phyloP scores from a whole-genome alignment of 2,888 invertebrate species.

The Salpingus planirostris region DNA sequence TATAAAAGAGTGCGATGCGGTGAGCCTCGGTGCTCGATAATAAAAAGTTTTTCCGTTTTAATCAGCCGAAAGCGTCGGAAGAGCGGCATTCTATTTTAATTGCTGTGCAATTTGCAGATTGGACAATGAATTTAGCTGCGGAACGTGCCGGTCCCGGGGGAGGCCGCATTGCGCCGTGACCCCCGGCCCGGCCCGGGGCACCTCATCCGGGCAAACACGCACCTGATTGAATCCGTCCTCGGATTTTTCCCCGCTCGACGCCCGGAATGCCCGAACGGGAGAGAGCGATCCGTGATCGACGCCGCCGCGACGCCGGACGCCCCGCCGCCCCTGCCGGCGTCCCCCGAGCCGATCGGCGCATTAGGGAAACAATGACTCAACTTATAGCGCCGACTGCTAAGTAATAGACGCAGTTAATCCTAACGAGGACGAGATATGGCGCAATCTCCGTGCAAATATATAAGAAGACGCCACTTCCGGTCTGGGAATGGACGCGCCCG shows the following conservation, averaged over 20 bases:
- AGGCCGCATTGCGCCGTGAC: constrained; percentile 7
- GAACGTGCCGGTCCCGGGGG: constrained; percentile 28
- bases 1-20: too few species aligned
- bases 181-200: constrained; percentile 9
- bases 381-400: constrained; percentile 15
- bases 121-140: constrained; percentile 33
- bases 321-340: too few species aligned
- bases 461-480: constrained; percentile 28
- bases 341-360: too few species aligned
- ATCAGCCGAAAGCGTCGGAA: constrained; percentile 4
- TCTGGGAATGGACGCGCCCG: constrained; percentile 25
- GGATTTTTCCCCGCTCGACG: too few species aligned
- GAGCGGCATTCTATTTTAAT: constrained; percentile 28
- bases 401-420: constrained; percentile 19
- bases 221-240: constrained; percentile 10
- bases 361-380: constrained; percentile 15
- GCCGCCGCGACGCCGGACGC: too few species aligned
- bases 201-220: constrained; percentile 6
- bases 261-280: too few species aligned
- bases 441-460: constrained; percentile 32
- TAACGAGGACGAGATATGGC: constrained; percentile 28
- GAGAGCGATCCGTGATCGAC: too few species aligned
- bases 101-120: constrained; percentile 36
- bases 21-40: too few species aligned
- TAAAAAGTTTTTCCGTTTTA: constrained; percentile 5